Evolutionary conservation across 1,140 invertebrate species (phyloP), one percentile per base, ranked within the genome.

Genomic region (Uloborus diversus): DNA sequence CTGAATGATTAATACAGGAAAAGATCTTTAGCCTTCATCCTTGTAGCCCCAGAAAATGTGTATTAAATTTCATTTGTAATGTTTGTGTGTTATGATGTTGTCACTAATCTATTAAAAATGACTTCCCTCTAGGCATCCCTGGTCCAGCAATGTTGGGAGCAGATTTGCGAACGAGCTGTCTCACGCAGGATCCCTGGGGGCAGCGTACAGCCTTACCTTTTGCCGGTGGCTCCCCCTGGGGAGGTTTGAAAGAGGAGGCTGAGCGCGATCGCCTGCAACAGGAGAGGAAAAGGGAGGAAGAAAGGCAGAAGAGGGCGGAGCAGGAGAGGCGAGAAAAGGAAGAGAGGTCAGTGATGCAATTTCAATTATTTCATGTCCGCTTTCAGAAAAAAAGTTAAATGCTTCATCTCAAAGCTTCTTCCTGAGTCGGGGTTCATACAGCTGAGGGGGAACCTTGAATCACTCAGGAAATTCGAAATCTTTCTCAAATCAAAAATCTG

Each of bases 131-230:
- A 69, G 66, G 76, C 62, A 64, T 79, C 33, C 59, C 66, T 23
- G 79, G 79, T 27, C 59, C 59, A n/a, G 47, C 65, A 23, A 66
- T 66, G 53, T 25, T 79, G 13, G 42, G 53, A 62, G 65, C 76
- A 56, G 56, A 61, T 20, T 47, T 65, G 5, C 51, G 62, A 28
- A 47, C 65, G 25, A 42, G 64, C 14, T 78, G 75, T 37, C 49
- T 71, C 14, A 33, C 49, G 9, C 79, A 80, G 53, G 91, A 92
- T 87, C 90, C 92, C 25, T 93, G 92, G 92, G 90, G 92, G 86
- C 90, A 91, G 85, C 88, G 92, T 33, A 89, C 90, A n/a, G 84
- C 85, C 9, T 81, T 84, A 4, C 88, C 91, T 14, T 78, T 78
- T 66, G 59, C 33, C 87, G 88, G 17, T 87, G 81, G 37, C 1